Evolutionary conservation across 2,888 invertebrate genomes (phyloP).

Genomic region (Aromia moschata): DNA sequence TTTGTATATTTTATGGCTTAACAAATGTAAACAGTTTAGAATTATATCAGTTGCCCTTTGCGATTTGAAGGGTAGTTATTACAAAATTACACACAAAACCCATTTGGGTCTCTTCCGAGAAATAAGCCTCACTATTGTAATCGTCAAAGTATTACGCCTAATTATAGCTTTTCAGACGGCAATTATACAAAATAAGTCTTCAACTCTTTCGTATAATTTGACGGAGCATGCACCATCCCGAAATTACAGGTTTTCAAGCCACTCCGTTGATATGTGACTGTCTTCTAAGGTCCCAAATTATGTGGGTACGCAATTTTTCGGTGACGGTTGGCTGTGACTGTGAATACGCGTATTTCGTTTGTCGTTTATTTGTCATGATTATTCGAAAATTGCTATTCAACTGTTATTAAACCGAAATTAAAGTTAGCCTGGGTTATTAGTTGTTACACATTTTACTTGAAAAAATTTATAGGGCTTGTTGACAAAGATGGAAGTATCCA

Average conservation of each 20-base stretch:
- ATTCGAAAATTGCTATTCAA: no score
- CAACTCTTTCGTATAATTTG: constrained; percentile 25
- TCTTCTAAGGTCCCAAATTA: constrained; percentile 10
- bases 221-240: constrained; percentile 28
- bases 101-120: constrained; percentile 16
- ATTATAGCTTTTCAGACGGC: constrained; percentile 10
- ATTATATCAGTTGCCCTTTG: constrained; percentile 4
- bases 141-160: constrained; percentile 11
- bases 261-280: constrained; percentile 37
- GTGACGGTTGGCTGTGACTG: not conserved
- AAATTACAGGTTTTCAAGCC: constrained; percentile 39
- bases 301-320: constrained; percentile 2
- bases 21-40: not conserved
- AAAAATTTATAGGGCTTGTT: no score
- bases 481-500: no score
- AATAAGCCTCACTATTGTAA: constrained; percentile 11
- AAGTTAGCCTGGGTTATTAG: no score
- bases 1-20: not conserved
- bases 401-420: no score
- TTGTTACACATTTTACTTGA: no score
- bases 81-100: constrained; percentile 10
- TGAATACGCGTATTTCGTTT: not conserved
- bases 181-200: constrained; percentile 26
- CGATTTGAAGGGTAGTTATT: constrained; percentile 12
- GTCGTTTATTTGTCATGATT: not conserved